Base-by-base conservation (phyloP, 2,888 invertebrate genomes). In the Cetonia aurata region DNA sequence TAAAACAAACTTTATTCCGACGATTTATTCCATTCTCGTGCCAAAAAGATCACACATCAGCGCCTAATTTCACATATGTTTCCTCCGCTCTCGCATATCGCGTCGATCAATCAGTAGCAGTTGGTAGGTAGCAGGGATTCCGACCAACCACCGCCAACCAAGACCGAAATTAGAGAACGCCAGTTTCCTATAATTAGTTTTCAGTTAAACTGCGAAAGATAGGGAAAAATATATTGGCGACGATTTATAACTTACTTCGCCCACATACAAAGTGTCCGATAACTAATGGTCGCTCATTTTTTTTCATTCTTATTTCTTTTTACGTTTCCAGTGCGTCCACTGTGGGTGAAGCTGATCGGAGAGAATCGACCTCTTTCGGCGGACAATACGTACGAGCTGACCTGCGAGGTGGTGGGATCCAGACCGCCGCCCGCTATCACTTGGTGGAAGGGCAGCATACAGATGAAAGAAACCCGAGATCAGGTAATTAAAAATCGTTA, bases 401-500 rank as follows among this genome's bases (percentile, higher is more conserved):
- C 87, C 77, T 93, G 93, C 82, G 89, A 91, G 81, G 90, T 92
- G 52, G 88, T 91, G 71, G 93, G 93, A 41, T 91, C 93, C 55
- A 87, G 92, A 78, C 93, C 93, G 41, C 87, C 89, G n/a, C 92
- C 93, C n/a, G 88, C 89, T 75, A 90, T 93, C 79, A 89, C 90
- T 60, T 93, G 93, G 93, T 92, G 91, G 89, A 92, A 91, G 83
- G 92, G 91, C 67, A 90, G 90, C 80, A 86, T 87, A 6, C 87
- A 89, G 75, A 88, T 93, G 86, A 89, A 87, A 79, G 88, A 89
- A 80, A 89, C 90, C 68, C 87, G 88, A 79, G 89, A 91, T 85
- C 88, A 87, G 82, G 92, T 92, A 86, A 90, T 88, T 25, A 25
- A 25, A 25, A 25, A 25, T 25, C 25, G 4, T 4, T 25, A 25